Evolutionary conservation across 2,888 invertebrate genomes (phyloP).

Genomic region (Drosophila crucigera): DNA sequence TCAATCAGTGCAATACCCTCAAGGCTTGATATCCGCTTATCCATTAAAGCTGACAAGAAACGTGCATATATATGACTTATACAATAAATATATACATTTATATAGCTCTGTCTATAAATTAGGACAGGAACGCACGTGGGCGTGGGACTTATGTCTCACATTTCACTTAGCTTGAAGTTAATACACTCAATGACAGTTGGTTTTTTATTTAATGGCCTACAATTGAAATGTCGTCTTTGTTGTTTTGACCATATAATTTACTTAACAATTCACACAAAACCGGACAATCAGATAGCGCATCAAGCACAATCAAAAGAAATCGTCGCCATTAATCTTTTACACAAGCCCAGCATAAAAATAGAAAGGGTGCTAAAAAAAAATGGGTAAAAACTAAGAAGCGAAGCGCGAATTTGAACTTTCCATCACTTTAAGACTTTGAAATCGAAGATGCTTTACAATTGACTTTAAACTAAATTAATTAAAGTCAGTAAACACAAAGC

Average conservation of each 20-base stretch:
- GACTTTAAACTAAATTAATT: constrained; percentile 32
- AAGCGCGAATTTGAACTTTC: constrained; percentile 3
- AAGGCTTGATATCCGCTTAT: constrained; percentile 16
- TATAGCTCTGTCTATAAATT: constrained; percentile 44
- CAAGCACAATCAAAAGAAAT: constrained; percentile 6
- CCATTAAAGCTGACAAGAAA: constrained; percentile 27
- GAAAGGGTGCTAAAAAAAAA: background rate
- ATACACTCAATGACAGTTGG: constrained; percentile 3
- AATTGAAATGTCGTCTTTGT: constrained; percentile 34
- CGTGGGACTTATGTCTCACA: constrained; percentile 25
- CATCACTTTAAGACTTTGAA: constrained; percentile 18
- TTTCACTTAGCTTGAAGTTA: constrained; percentile 38
- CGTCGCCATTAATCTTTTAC: constrained; percentile 46
- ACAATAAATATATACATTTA: background rate
- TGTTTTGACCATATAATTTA: constrained; percentile 62
- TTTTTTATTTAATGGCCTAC: constrained; percentile 25
- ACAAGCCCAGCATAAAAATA: constrained; percentile 1
- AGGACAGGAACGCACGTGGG: constrained; percentile 23
- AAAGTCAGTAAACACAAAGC: constrained; percentile 6
- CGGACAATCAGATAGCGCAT: background rate
- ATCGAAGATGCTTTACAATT: constrained; percentile 27
- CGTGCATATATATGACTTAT: constrained; percentile 3
- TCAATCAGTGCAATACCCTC: constrained; percentile 61
- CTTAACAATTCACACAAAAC: constrained; percentile 54
- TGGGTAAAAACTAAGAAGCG: background rate